Base-by-base conservation (phyloP, 2,113 vertebrate species). In the Butorides virescens region DNA sequence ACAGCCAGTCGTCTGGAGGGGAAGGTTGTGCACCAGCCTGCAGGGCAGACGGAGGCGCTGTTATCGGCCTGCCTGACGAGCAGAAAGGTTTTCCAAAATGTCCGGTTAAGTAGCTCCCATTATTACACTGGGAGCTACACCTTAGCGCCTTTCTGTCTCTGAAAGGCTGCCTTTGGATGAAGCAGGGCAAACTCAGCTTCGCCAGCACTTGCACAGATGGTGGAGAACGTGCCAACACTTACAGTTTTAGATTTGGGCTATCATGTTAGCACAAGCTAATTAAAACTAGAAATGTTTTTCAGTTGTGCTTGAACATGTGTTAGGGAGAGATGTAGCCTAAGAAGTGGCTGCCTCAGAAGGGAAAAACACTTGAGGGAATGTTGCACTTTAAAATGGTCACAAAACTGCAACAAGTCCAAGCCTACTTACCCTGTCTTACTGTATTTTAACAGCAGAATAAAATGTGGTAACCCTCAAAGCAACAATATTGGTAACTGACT, bases 181-280 rank as follows among this genome's bases (percentile, higher is more conserved):
- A 39, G 18, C 29, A 52, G 29, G 13, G 34, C 36, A 83, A 67
- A 30, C 25, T 58, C 27, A 25, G 3, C 50, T 83, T 47, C 5
- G 3, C 4, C 2, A 3, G 21, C 13, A 12, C 27, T 55, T 49
- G 29, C 0, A 0, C 37, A 59, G 30, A 4, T 5, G 3, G 14
- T n/a, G n/a, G 17, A 75, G 26, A 82, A 22, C 37, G 13, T 76
- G 34, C 22, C 53, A 42, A 13, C 47, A 61, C 25, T 29, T 71
- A 39, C 1, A 34, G 11, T 23, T 94, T 85, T 52, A 71, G 9
- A 11, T 76, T 34, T 76, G 36, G 5, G 18, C 90, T 93, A 55
- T 71, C 12, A 3, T 23, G 61, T 47, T 71, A 29, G 36, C 21
- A 27, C 11, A 61, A 89, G 46, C 55, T 80, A 73, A 65, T 46